Percentiles rank a stretch among this genome's conserved stretches.
phyloP scores from a whole-genome alignment of 2,113 vertebrate species.

The Platanista minor region DNA sequence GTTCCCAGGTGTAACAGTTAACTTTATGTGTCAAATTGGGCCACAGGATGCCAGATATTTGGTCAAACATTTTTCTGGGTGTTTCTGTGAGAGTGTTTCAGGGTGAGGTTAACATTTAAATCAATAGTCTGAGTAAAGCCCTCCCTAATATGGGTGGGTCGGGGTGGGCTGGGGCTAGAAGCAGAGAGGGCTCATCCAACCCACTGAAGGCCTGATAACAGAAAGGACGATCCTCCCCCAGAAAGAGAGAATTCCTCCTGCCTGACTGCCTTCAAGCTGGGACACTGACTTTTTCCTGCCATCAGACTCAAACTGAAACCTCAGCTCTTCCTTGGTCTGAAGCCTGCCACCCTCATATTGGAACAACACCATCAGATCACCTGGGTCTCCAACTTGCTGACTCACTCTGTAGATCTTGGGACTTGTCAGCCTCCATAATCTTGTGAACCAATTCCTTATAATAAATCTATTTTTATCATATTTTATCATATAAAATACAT shows the following conservation, averaged over 20 bases:
- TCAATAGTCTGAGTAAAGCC: background rate
- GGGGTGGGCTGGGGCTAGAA: background rate
- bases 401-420: background rate
- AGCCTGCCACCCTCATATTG: background rate
- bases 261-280: background rate
- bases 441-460: background rate
- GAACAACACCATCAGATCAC: background rate
- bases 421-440: background rate
- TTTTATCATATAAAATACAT: background rate
- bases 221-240: background rate
- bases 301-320: background rate
- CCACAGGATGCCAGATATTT: background rate
- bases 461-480: background rate
- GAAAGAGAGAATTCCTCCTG: background rate
- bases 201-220: background rate
- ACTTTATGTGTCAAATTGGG: background rate
- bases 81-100: background rate
- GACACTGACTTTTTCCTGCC: background rate
- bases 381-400: background rate
- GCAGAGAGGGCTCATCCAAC: background rate
- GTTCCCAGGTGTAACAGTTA: background rate
- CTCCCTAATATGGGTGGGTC: background rate
- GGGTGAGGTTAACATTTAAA: background rate
- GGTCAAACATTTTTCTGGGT: background rate
- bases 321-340: background rate